phyloP scores from a whole-genome alignment of 2,113 vertebrate species.

The Uria aalge region DNA sequence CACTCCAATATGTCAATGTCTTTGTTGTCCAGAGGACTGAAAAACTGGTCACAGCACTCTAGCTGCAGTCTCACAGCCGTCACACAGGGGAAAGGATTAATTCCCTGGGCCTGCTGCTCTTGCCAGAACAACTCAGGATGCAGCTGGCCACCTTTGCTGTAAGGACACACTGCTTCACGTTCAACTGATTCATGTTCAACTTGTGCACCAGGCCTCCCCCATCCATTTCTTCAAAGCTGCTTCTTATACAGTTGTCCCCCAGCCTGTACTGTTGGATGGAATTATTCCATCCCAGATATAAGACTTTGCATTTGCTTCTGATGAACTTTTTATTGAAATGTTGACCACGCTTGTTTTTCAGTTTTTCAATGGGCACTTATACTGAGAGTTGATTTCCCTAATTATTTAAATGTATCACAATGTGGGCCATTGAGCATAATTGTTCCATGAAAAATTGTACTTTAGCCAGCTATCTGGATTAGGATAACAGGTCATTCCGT shows the following conservation, averaged over 20 bases:
- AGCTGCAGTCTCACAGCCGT: background rate
- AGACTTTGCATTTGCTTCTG: background rate
- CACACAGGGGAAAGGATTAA: fast-evolving
- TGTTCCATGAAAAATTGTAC: background rate
- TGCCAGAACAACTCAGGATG: background rate
- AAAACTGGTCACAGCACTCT: background rate
- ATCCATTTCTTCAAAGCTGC: background rate
- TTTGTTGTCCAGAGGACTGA: background rate
- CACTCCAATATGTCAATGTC: background rate
- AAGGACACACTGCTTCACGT: background rate
- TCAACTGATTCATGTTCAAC: background rate
- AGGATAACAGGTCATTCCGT: background rate
- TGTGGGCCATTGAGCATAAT: background rate
- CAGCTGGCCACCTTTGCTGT: background rate
- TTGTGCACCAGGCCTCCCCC: background rate
- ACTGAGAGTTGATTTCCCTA: background rate
- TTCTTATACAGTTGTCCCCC: background rate
- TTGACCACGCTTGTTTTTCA: background rate
- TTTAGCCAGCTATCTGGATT: background rate
- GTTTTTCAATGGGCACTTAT: background rate
- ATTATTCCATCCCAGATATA: background rate
- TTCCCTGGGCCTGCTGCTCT: background rate
- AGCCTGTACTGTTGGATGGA: background rate
- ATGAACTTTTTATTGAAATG: background rate
- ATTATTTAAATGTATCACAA: background rate